phyloP scores from a whole-genome alignment of 2,888 invertebrate species.

The Erebia palarica region DNA sequence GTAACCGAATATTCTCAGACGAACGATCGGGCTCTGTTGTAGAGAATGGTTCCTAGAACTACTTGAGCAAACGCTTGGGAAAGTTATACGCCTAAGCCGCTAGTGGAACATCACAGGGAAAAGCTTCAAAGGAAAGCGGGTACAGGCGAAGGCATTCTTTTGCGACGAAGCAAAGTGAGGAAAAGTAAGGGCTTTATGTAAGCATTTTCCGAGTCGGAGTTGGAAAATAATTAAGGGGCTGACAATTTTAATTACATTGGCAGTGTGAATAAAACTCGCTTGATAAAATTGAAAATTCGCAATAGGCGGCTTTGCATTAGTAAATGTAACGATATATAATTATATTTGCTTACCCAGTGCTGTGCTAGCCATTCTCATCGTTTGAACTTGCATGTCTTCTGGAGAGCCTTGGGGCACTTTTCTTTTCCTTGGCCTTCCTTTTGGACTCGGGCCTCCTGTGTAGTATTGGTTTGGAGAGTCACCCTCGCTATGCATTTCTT shows the following conservation, averaged over 20 bases:
- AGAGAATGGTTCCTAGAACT: conserved; percentile 22
- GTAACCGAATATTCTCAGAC: conserved; percentile 25
- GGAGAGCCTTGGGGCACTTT: conserved; percentile 84
- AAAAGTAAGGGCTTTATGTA: conserved; percentile 38
- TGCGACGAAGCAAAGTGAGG: neutral
- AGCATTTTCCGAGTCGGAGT: conserved; percentile 41
- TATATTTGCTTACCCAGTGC: conserved; percentile 84
- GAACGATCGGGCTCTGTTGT: neutral
- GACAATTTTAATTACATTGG: conserved; percentile 45
- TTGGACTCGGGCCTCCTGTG: conserved; percentile 84
- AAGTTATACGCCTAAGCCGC: conserved; percentile 16
- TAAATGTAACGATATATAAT: conserved; percentile 3
- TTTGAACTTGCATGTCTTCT: conserved; percentile 85
- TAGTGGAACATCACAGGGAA: conserved; percentile 38
- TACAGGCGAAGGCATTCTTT: conserved; percentile 7
- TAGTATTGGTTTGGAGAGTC: conserved; percentile 86
- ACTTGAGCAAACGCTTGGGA: conserved; percentile 3
- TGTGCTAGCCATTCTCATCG: conserved; percentile 87
- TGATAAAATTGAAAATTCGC: conserved; percentile 41
- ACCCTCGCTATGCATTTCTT: conserved; percentile 75
- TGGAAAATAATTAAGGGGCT: conserved; percentile 43
- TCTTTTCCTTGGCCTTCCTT: conserved; percentile 91
- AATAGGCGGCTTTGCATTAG: conserved; percentile 27
- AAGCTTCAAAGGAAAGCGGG: conserved; percentile 40
- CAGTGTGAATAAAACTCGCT: conserved; percentile 49